Evolutionary conservation across 2,888 invertebrate species (phyloP), one percentile per base, ranked within the genome.

Genomic region (Lochmaea capreae): DNA sequence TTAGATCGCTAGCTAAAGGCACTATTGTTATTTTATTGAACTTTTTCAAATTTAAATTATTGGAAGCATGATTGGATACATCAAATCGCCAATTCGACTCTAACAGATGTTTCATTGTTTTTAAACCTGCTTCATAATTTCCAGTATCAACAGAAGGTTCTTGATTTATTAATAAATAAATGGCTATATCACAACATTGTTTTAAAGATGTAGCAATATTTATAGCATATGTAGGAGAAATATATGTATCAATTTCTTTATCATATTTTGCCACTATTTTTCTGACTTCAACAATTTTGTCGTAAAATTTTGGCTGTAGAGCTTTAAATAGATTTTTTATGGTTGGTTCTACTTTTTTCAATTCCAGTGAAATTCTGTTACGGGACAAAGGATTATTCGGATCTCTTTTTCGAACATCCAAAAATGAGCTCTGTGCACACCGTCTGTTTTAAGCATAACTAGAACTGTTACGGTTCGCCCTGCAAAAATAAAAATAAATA

Each of bases 101-200:
- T 16, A 54, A 54, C 54, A 11, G 54, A 54, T 59, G 26, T 26
- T 26, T 26, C 26, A 26, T 26, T 26, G 26, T 26, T 26, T 26
- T 2, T 26, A 26, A 26, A 26, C 26, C 26, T 26, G 26, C 26
- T 26, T 26, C 26, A 26, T 26, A 26, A 26, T 26, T 26, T 26
- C 26, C 26, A 26, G 26, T 26, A 26, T 26, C 26, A 26, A 26
- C 26, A 2, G 26, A 26, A 26, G 26, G 26, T 26, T 26, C 26
- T 26, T 26, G 26, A 3, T 57, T 57, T 57, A 57, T 2, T 16
- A 16, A 3, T 10, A 9, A 4, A 8, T 16, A 16, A 18, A 76
- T 65, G 5, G 65, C 67, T 16, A 72, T 72, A 52, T 75, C 72
- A 66, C 76, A 78, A 67, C 74, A 76, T 58, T 73, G 68, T n/a